phyloP scores from a whole-genome alignment of 1,140 invertebrate species.

The Choristoneura fumiferana region DNA sequence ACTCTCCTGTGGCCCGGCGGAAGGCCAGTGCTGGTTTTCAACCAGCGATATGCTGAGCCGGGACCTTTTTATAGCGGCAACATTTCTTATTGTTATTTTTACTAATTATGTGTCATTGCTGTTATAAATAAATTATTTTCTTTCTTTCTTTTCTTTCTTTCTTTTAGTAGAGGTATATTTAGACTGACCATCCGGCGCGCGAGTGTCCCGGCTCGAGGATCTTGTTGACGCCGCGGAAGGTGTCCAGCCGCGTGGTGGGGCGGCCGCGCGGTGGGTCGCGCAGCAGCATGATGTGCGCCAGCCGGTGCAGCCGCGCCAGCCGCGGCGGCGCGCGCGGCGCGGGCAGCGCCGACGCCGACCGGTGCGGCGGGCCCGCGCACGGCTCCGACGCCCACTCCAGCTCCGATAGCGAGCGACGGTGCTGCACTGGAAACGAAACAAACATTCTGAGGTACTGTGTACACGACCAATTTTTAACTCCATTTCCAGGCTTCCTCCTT shows the following conservation, averaged over 20 bases:
- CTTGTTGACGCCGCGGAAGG: constrained; percentile 84
- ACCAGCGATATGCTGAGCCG: too few relatives aligned
- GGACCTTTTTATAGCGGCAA: too few relatives aligned
- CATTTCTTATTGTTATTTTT: too few relatives aligned
- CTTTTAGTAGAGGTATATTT: too few relatives aligned
- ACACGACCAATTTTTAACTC: too few relatives aligned
- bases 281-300: constrained; percentile 88
- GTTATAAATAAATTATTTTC: too few relatives aligned
- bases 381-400: constrained; percentile 61
- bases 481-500: too few relatives aligned
- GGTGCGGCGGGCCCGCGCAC: constrained; percentile 33
- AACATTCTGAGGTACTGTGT: too few relatives aligned
- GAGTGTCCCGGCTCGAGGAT: constrained; percentile 82
- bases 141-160: too few relatives aligned
- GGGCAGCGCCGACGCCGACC: constrained; percentile 36
- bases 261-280: constrained; percentile 81
- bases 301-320: constrained; percentile 73
- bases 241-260: constrained; percentile 43
- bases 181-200: constrained; percentile 56
- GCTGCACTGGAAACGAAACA: constrained; percentile 70
- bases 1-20: too few relatives aligned
- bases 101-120: too few relatives aligned
- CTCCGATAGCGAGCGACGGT: constrained; percentile 86
- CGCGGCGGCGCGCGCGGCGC: constrained; percentile 50
- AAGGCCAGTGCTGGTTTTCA: too few relatives aligned